phyloP scores from a whole-genome alignment of 2,888 invertebrate species.

The Cosmia pyralina region DNA sequence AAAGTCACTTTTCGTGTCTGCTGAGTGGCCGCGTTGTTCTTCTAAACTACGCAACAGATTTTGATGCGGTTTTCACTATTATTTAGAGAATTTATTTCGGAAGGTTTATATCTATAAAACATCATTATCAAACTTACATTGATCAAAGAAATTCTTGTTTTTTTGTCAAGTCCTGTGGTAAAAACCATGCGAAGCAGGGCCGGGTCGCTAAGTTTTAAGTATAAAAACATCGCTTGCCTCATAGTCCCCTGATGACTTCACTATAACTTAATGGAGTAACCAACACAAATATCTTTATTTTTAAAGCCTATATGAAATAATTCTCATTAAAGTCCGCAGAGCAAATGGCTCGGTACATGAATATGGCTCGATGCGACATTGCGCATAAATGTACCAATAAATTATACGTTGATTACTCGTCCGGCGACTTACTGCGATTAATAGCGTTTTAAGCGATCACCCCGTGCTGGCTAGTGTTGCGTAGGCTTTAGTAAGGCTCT shows the following conservation, averaged over 20 bases:
- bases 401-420: constrained; percentile 54
- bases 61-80: too few relatives aligned
- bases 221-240: background rate
- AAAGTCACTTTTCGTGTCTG: too few relatives aligned
- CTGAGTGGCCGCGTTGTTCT: too few relatives aligned
- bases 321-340: constrained; percentile 25
- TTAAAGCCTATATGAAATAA: constrained; percentile 37
- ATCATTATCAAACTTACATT: too few relatives aligned
- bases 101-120: too few relatives aligned
- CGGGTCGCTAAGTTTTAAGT: too few relatives aligned
- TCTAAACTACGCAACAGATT: too few relatives aligned
- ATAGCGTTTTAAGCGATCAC: constrained; percentile 61
- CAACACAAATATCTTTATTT: constrained; percentile 25
- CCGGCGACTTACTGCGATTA: constrained; percentile 54
- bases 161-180: too few relatives aligned
- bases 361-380: constrained; percentile 56
- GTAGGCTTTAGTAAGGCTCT: constrained; percentile 47
- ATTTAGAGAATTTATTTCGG: too few relatives aligned
- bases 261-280: constrained; percentile 10
- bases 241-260: constrained; percentile 2
- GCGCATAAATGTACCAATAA: constrained; percentile 59
- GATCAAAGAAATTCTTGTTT: too few relatives aligned
- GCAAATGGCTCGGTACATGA: constrained; percentile 49
- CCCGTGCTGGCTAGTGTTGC: constrained; percentile 41
- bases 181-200: too few relatives aligned